These are phyloP conservation scores for Chiroxiphia lanceolata DNA, from an alignment of 2,797 vertebrate genomes.

Conservation along the genomic window DNA sequence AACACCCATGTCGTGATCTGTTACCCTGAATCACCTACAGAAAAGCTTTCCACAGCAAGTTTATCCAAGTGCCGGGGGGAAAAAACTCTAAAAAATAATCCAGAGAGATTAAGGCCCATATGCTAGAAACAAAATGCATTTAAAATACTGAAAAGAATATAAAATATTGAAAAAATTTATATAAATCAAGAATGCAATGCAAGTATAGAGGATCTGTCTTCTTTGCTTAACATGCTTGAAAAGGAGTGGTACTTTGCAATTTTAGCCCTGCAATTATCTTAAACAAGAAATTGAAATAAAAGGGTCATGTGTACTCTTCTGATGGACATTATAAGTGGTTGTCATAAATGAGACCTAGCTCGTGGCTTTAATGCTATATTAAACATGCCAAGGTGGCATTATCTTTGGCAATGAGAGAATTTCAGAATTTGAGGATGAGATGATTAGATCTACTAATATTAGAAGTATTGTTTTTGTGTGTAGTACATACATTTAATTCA, in stretches of 20 bases:
- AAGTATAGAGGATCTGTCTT: neutral
- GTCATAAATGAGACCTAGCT: neutral
- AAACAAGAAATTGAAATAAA: neutral
- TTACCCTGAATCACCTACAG: neutral
- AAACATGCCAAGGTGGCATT: neutral
- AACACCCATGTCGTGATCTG: neutral
- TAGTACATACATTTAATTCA: neutral
- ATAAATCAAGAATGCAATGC: neutral
- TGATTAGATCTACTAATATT: neutral
- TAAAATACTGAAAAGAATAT: slow-evolving; percentile 34
- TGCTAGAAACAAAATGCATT: neutral
- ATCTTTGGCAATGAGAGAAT: slow-evolving; percentile 44
- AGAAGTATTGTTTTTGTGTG: neutral
- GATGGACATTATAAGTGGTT: neutral
- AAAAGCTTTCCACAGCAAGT: neutral
- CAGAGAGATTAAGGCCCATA: neutral
- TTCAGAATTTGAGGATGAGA: neutral
- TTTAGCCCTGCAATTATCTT: neutral
- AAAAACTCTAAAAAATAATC: neutral
- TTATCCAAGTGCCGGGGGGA: neutral
- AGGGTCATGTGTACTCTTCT: neutral
- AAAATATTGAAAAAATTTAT: neutral
- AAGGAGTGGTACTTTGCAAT: neutral
- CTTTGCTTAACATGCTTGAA: neutral
- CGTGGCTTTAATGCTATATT: neutral